These are phyloP conservation scores for Prunella himalayana DNA, from an alignment of 2,113 vertebrate genomes.

Conservation along the genomic window DNA sequence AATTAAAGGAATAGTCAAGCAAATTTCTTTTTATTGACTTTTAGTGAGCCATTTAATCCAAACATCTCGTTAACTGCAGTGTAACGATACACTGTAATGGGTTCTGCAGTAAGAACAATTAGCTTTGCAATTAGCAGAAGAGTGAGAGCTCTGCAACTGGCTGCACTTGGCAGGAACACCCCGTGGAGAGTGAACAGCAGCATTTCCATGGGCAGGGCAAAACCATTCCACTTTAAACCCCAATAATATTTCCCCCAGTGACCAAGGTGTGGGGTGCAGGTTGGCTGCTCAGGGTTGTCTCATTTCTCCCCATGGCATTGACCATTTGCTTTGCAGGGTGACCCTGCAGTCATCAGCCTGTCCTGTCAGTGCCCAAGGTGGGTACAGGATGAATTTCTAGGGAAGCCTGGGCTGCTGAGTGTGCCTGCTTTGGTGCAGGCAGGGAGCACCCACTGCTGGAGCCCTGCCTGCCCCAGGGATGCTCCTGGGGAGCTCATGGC, in stretches of 20 bases:
- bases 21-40: conserved; percentile 83
- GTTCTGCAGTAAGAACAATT: conserved; percentile 81
- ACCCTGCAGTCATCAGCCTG: background rate
- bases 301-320: background rate
- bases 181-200: background rate
- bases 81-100: conserved; percentile 76
- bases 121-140: conserved; percentile 79
- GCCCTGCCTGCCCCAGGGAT: rapidly evolving
- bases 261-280: background rate
- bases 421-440: rapidly evolving
- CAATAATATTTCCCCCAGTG: background rate
- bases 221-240: background rate
- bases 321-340: background rate
- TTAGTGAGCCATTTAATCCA: conserved; percentile 81
- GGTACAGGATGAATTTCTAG: rapidly evolving
- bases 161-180: conserved; percentile 44
- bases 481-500: rapidly evolving
- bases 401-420: background rate
- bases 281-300: background rate
- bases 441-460: background rate
- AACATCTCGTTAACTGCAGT: conserved; percentile 79
- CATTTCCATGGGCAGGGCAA: background rate
- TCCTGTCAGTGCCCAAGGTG: rapidly evolving
- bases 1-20: conserved; percentile 74
- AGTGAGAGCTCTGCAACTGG: conserved; percentile 63